phyloP scores from a whole-genome alignment of 2,797 vertebrate genomes.

The Uromys caudimaculatus region DNA sequence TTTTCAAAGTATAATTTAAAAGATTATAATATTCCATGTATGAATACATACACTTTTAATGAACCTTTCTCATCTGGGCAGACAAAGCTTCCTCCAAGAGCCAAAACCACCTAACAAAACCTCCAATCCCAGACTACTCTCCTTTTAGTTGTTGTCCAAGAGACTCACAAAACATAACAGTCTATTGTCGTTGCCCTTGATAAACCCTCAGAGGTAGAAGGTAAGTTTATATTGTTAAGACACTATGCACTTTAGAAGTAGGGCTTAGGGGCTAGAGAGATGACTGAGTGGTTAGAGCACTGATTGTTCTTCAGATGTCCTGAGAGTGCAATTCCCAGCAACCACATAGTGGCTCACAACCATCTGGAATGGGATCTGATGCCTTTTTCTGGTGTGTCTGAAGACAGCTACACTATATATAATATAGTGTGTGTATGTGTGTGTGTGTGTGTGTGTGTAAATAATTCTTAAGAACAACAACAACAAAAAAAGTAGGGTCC shows the following conservation, averaged over 20 bases:
- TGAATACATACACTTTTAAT: background rate
- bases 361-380: background rate
- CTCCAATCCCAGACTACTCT: background rate
- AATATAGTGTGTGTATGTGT: too few relatives aligned
- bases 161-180: background rate
- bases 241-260: background rate
- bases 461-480: too few relatives aligned
- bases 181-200: background rate
- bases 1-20: too few relatives aligned
- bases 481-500: too few relatives aligned
- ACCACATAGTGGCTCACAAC: background rate
- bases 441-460: too few relatives aligned
- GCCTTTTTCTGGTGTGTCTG: background rate
- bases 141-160: background rate
- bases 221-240: background rate
- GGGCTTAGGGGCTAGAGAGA: background rate
- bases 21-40: too few relatives aligned
- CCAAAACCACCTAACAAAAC: background rate
- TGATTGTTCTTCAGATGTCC: background rate
- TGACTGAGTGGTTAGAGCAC: background rate
- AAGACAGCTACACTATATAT: background rate
- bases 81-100: background rate
- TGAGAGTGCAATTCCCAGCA: background rate
- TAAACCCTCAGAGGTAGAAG: background rate
- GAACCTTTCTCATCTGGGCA: background rate